Conservation (phyloP, 2,888 invertebrate genomes). For the Tenthredo distinguenda region DNA sequence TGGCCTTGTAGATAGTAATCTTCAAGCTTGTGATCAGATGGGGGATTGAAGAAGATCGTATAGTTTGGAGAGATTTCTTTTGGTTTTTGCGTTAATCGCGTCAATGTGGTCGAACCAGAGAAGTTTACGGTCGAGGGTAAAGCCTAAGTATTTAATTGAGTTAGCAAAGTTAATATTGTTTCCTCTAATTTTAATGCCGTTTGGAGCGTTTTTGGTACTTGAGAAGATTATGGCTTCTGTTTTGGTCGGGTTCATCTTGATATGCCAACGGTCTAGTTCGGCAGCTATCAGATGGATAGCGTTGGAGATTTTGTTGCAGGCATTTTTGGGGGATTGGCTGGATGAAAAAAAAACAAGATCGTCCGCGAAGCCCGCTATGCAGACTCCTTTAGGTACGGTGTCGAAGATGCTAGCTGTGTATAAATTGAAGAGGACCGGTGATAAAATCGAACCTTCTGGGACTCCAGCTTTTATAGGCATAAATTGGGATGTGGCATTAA, state of each 20-base stretch:
- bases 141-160: too few species aligned
- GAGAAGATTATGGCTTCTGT: not conserved
- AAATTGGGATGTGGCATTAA: not conserved
- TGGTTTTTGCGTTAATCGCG: too few species aligned
- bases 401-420: not conserved
- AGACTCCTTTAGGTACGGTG: not conserved
- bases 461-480: not conserved
- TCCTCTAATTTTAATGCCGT: too few species aligned
- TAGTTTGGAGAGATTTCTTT: too few species aligned
- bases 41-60: too few species aligned
- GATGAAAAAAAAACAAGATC: constrained; percentile 58
- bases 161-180: too few species aligned
- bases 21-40: too few species aligned
- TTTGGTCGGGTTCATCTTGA: not conserved
- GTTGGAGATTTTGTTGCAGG: constrained; percentile 44
- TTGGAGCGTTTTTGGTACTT: not conserved
- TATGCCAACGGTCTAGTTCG: not conserved
- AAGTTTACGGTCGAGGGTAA: too few species aligned
- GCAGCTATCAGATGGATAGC: not conserved
- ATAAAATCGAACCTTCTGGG: constrained; percentile 55
- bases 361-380: constrained; percentile 48
- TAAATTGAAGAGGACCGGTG: constrained; percentile 47
- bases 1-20: too few species aligned
- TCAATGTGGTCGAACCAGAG: too few species aligned
- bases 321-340: constrained; percentile 47